Conservation (phyloP, 1,140 invertebrate genomes). For the Aphis craccivora region DNA sequence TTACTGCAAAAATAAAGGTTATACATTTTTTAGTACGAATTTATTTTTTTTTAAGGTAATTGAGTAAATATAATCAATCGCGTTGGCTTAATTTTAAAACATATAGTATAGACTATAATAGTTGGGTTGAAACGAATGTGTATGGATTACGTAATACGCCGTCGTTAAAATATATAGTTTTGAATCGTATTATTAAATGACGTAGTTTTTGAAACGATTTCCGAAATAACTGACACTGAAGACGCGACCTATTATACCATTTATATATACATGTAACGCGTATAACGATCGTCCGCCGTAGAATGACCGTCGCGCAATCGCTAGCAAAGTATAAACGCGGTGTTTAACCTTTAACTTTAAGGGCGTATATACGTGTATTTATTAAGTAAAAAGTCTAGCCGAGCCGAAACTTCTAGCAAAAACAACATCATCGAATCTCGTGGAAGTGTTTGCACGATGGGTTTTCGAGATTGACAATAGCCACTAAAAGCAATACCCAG, state of each 20-base stretch:
- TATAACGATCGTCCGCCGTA: neutral
- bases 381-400: neutral
- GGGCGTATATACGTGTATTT: neutral
- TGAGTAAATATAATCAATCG: too few relatives aligned
- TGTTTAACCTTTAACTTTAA: slow-evolving; percentile 17
- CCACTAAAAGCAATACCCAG: neutral
- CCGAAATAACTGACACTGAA: neutral
- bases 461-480: neutral
- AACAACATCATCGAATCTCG: neutral
- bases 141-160: too few relatives aligned
- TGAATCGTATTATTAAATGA: neutral
- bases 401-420: neutral
- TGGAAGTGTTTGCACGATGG: neutral
- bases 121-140: neutral
- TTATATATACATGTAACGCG: neutral
- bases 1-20: neutral
- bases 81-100: too few relatives aligned
- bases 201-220: neutral
- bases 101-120: too few relatives aligned
- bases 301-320: neutral
- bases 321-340: neutral
- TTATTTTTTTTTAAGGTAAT: neutral
- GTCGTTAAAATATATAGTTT: neutral
- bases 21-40: neutral
- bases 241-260: neutral